Evolutionary conservation across 2,113 vertebrate species (phyloP).

Genomic region (Eublepharis macularius): DNA sequence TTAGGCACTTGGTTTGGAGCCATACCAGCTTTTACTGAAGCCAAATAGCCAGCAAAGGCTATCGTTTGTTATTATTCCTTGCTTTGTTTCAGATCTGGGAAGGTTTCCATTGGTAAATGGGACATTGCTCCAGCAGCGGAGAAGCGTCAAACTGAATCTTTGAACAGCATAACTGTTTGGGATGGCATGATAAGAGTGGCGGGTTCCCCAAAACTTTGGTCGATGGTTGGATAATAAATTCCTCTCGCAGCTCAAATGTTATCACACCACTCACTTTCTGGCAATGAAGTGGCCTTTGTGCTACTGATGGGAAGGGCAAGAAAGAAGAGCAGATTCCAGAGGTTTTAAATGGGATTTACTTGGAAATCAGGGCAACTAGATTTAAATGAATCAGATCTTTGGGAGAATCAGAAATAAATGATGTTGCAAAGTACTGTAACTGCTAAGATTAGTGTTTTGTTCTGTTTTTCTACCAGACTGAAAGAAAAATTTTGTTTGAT

Average conservation of each 20-base stretch:
- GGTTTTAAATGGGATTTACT: no score
- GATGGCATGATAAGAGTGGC: background rate
- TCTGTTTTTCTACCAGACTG: no score
- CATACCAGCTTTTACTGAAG: conserved; percentile 61
- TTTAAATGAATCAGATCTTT: no score
- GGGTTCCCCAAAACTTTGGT: no score
- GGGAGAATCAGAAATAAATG: no score
- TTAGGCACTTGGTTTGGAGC: conserved; percentile 55
- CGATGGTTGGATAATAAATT: background rate
- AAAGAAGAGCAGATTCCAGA: background rate
- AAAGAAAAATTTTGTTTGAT: no score
- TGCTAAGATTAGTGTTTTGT: no score
- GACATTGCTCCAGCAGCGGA: conserved; percentile 51
- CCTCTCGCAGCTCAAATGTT: background rate
- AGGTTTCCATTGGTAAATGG: conserved; percentile 51
- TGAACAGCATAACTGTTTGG: conserved; percentile 22
- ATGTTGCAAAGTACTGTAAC: no score
- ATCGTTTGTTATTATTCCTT: conserved; percentile 68
- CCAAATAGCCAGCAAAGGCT: conserved; percentile 66
- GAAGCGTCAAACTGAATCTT: conserved; percentile 36
- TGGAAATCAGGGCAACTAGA: background rate
- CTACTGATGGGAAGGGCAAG: background rate
- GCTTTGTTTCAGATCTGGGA: conserved; percentile 52
- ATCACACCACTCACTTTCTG: background rate
- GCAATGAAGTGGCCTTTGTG: background rate